These are phyloP conservation scores for Acrocyrtus sp. DNA, from an alignment of 2,888 invertebrate species.

Conservation along the genomic window DNA sequence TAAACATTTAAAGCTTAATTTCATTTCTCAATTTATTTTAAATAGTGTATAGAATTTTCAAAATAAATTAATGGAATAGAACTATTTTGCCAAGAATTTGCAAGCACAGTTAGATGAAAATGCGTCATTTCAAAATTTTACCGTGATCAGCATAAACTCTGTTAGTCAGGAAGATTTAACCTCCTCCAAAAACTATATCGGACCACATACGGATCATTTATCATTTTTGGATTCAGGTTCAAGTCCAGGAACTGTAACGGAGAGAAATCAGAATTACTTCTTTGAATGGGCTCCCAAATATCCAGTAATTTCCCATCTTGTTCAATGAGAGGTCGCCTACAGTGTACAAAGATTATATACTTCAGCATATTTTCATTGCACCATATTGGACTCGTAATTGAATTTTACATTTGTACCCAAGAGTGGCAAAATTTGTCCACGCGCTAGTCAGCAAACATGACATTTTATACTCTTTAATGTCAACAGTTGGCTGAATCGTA, in stretches of 20 bases:
- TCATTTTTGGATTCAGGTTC: slow-evolving; percentile 40
- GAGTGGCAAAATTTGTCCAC: slow-evolving; percentile 52
- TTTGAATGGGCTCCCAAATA: slow-evolving; percentile 42
- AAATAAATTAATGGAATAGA: too few species aligned
- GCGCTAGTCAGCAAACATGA: slow-evolving; percentile 33
- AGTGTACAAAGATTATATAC: background rate
- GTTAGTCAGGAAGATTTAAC: too few species aligned
- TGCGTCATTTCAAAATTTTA: too few species aligned
- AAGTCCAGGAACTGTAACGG: slow-evolving; percentile 36
- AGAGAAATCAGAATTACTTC: background rate
- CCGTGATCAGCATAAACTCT: too few species aligned
- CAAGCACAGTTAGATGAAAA: too few species aligned
- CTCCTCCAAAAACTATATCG: slow-evolving; percentile 45
- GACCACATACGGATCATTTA: slow-evolving; percentile 33
- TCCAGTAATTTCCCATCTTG: background rate
- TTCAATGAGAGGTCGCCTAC: background rate
- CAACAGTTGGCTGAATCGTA: slow-evolving; percentile 9
- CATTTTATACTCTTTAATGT: slow-evolving; percentile 37
- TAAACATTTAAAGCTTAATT: too few species aligned
- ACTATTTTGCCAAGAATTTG: too few species aligned
- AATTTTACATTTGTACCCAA: too few species aligned
- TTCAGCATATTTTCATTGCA: too few species aligned
- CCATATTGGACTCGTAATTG: too few species aligned
- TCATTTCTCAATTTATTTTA: too few species aligned
- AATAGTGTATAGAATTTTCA: too few species aligned